A percentile compares a stretch with the other conserved stretches of the same genome.
Conservation (phyloP, 2,113 vertebrate species). For the Todiramphus saurophagus region DNA sequence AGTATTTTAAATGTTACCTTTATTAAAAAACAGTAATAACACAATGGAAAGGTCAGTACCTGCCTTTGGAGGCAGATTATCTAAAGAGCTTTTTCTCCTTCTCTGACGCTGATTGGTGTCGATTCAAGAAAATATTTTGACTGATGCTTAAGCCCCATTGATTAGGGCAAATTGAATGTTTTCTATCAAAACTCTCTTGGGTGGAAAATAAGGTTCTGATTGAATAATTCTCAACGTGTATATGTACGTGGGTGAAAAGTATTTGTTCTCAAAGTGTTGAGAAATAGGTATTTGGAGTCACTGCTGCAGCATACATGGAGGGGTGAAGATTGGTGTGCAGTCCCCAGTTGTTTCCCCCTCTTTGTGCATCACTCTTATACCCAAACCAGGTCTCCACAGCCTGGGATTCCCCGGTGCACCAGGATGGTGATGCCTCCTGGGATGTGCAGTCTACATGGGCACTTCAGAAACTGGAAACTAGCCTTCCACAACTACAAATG, state of each 20-base stretch:
- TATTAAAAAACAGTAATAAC: background rate
- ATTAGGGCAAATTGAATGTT: background rate
- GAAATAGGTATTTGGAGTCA: background rate
- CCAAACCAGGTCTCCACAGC: background rate
- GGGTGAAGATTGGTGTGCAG: background rate
- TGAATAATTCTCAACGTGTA: background rate
- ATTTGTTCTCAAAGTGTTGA: background rate
- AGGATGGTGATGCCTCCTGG: background rate
- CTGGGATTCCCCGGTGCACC: rapidly evolving
- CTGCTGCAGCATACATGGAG: background rate
- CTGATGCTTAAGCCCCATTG: background rate
- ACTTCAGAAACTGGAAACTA: background rate
- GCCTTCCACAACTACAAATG: background rate
- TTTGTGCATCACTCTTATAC: background rate
- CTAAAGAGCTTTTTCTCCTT: background rate
- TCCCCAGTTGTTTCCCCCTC: background rate
- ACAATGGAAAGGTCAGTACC: background rate
- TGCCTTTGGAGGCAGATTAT: background rate
- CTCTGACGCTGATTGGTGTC: background rate
- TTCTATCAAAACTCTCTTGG: background rate
- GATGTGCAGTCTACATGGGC: background rate
- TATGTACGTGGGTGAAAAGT: background rate
- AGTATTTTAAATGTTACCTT: background rate
- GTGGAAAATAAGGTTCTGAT: constrained; percentile 16
- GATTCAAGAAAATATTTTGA: constrained; percentile 6